Evolutionary conservation across 2,113 vertebrate species (phyloP), one percentile per base, ranked within the genome.

Genomic region (Illadopsis cleaveri): DNA sequence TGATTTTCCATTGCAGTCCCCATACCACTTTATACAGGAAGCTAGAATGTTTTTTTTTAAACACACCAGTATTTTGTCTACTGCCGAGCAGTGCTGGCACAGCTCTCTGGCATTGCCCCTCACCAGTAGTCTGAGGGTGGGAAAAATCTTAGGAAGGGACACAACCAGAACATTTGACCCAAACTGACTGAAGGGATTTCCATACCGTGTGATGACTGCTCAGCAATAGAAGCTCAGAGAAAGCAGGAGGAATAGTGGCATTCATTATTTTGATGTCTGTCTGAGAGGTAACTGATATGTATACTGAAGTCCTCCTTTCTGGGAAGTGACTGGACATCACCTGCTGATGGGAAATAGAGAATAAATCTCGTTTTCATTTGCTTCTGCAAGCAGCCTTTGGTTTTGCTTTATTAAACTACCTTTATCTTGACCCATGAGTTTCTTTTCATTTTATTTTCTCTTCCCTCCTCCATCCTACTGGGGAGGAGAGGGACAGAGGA

Each of bases 341-440:
- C 28, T 73, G 15, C 20, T 44, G 65, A 44, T 45, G 15, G 15
- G 18, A 69, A 90, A 35, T 38, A 48, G 24, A 58, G 25, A 48
- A 82, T 38, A 90, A 58, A 73, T 73, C 20, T 42, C 4, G 0
- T 45, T 86, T 77, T 86, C 27, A 27, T 58, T 75, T 75, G 18
- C 18, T 64, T 82, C 48, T 12, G 1, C 9, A 8, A 16, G 15
- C 0, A 0, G 2, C 14, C n/a, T 78, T 81, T 61, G 33, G 15
- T 71, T 77, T 66, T 68, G 19, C 5, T 58, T 57, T 61, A 42
- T 69, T 82, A 76, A 54, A 35, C 4, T 61, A 23, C 11, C 8
- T 45, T 66, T 75, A 40, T 65, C 25, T 50, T 80, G 22, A 87
- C 12, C 3, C 5, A 6, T 2, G 15, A 17, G 6, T 40, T 82